These are phyloP conservation scores for Nothocercus julius DNA, from an alignment of 2,113 vertebrate genomes.

Conservation along the genomic window DNA sequence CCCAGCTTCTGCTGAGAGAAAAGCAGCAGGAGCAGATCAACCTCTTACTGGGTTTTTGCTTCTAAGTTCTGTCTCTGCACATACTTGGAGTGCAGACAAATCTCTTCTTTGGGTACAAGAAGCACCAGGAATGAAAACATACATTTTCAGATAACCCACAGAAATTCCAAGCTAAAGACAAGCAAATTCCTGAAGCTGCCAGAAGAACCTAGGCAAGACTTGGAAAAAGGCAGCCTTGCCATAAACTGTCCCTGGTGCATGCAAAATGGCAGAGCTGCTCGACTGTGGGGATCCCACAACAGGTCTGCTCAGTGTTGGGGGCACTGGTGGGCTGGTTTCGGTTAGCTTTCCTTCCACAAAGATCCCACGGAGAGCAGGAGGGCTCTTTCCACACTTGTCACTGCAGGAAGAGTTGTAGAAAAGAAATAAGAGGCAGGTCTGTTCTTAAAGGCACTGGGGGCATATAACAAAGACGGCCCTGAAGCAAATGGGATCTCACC, in stretches of 20 bases:
- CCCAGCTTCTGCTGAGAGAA: fast-evolving
- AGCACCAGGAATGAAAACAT: background rate
- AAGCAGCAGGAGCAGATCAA: background rate
- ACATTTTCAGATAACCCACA: background rate
- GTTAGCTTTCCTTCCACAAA: background rate
- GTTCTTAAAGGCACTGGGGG: background rate
- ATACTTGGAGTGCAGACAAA: background rate
- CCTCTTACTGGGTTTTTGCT: background rate
- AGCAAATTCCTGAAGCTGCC: background rate
- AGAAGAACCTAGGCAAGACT: background rate
- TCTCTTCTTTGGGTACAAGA: background rate
- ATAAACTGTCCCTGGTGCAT: background rate
- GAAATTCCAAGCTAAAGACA: background rate
- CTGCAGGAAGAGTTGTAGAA: background rate
- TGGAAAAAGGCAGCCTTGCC: background rate
- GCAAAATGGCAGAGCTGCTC: background rate
- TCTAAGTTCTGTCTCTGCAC: background rate
- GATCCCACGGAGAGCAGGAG: background rate
- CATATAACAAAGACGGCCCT: background rate
- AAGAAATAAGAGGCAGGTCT: background rate
- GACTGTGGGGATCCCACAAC: background rate
- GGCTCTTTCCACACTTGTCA: background rate
- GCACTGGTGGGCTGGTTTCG: background rate
- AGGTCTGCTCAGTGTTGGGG: background rate
- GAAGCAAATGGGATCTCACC: background rate